These are phyloP conservation scores for Heliconius ismenius DNA, from an alignment of 2,888 invertebrate species.

Conservation along the genomic window DNA sequence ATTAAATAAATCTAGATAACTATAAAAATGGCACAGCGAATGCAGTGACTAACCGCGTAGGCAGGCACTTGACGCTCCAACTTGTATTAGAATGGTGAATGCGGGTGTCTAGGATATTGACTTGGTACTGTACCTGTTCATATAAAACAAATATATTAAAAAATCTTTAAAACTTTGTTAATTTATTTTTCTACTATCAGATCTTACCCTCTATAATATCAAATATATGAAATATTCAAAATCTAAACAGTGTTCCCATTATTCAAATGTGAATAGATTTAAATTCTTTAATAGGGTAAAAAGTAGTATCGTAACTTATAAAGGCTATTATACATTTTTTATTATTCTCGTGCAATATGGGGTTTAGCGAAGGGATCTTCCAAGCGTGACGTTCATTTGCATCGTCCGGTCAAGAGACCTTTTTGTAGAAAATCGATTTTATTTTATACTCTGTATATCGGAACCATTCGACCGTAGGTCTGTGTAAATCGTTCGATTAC, in stretches of 20 bases:
- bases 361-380: slow-evolving; percentile 28
- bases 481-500: slow-evolving; percentile 25
- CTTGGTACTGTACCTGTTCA: neutral
- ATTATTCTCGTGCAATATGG: slow-evolving; percentile 34
- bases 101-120: slow-evolving; percentile 13
- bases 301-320: neutral
- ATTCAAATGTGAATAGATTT: neutral
- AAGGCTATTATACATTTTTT: neutral
- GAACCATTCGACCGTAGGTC: slow-evolving; percentile 29
- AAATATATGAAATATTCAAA: neutral
- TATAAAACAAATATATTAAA: neutral
- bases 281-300: neutral
- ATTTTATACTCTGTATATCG: slow-evolving; percentile 30
- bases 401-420: slow-evolving; percentile 29
- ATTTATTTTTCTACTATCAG: too few species aligned
- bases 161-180: too few species aligned
- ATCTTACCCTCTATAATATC: too few species aligned
- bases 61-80: neutral
- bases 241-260: neutral
- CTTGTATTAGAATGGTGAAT: slow-evolving; percentile 4
- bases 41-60: slow-evolving; percentile 6
- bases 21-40: neutral
- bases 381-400: slow-evolving; percentile 37
- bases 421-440: slow-evolving; percentile 37
- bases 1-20: neutral